Conservation (phyloP, 2,888 invertebrate genomes). For the Rhingia campestris region DNA sequence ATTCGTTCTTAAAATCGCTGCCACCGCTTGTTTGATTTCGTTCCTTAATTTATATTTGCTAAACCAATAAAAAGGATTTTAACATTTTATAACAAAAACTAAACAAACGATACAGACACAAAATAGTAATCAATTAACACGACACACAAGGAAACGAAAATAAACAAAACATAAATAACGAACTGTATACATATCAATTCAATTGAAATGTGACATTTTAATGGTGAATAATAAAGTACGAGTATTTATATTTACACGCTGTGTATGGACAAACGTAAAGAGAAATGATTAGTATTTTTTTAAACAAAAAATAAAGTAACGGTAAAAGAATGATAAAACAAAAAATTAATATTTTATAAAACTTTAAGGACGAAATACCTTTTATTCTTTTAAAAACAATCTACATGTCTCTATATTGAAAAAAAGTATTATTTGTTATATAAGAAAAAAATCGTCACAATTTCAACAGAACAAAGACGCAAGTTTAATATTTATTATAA, state of each 20-base stretch:
- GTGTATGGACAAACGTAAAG: constrained; percentile 33
- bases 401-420: constrained; percentile 17
- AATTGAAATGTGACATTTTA: constrained; percentile 69
- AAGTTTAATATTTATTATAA: constrained; percentile 2
- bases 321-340: neutral
- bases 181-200: constrained; percentile 80
- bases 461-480: constrained; percentile 1
- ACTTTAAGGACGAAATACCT: constrained; percentile 1
- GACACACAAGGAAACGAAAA: constrained; percentile 25
- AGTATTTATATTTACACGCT: constrained; percentile 60
- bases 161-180: constrained; percentile 47
- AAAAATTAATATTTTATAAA: constrained; percentile 29
- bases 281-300: constrained; percentile 42
- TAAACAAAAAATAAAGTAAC: constrained; percentile 15
- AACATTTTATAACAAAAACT: constrained; percentile 14
- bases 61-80: constrained; percentile 7
- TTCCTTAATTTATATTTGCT: constrained; percentile 18
- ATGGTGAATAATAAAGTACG: constrained; percentile 37
- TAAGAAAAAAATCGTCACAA: constrained; percentile 6
- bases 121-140: constrained; percentile 11
- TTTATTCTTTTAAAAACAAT: constrained; percentile 6
- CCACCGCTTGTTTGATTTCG: constrained; percentile 43
- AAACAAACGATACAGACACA: constrained; percentile 3
- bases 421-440: constrained; percentile 29
- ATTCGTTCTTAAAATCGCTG: constrained; percentile 17